phyloP scores from a whole-genome alignment of 2,888 invertebrate species.

The Rapana venosa region DNA sequence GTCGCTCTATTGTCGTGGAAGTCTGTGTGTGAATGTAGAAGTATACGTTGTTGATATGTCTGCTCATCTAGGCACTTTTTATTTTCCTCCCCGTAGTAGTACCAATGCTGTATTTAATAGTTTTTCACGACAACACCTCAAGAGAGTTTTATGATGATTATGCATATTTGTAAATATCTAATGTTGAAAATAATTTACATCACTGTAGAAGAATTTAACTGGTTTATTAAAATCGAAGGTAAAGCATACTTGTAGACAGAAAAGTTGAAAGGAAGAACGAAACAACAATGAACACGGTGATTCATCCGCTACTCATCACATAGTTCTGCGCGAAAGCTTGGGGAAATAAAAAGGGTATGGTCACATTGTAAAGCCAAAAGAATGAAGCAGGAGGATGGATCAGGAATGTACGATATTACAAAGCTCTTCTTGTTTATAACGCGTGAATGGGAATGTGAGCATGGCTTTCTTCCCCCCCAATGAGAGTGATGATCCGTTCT shows the following conservation, averaged over 20 bases:
- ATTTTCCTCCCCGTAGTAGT: not conserved
- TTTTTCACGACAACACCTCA: not conserved
- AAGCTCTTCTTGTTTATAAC: not conserved
- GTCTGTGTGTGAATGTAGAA: not conserved
- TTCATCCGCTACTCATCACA: not conserved
- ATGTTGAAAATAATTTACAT: constrained; percentile 9
- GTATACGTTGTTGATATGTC: not conserved
- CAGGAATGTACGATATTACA: not conserved
- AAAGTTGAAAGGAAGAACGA: not conserved
- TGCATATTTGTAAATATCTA: constrained; percentile 1
- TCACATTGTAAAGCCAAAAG: not conserved
- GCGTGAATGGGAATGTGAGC: not conserved
- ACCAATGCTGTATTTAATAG: not conserved
- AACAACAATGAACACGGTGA: not conserved
- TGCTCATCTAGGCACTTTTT: not conserved
- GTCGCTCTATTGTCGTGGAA: not conserved
- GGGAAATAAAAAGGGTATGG: not conserved
- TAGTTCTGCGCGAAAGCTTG: not conserved
- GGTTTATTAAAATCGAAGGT: not conserved
- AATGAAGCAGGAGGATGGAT: not conserved
- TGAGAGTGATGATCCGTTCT: not conserved
- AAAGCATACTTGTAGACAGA: not conserved
- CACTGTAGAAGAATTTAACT: constrained; percentile 5
- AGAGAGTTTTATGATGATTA: not conserved
- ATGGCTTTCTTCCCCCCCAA: not conserved